Percentiles rank a stretch among this genome's conserved stretches.
Evolutionary conservation across 2,113 vertebrate species (phyloP).

Genomic region (Campylorhamphus procurvoides): DNA sequence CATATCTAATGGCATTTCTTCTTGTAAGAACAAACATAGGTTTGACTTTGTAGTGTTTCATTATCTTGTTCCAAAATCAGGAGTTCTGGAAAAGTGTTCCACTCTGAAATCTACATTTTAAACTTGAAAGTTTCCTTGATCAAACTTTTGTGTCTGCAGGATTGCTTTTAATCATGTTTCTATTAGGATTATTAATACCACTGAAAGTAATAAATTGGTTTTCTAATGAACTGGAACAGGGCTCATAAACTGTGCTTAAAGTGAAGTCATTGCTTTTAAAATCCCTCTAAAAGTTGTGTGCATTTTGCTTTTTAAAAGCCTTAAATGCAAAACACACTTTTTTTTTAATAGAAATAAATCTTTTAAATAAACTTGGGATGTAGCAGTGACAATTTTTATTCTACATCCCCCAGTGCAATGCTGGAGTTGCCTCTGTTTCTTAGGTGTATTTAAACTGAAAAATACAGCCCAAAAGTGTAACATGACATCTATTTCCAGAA

Average conservation of each 20-base stretch:
- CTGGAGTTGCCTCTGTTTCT: neutral
- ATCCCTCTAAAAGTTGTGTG: neutral
- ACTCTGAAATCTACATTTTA: slow-evolving; percentile 11
- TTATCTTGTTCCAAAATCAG: slow-evolving; percentile 30
- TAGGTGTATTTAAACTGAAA: neutral
- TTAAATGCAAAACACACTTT: neutral
- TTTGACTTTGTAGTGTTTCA: slow-evolving; percentile 51
- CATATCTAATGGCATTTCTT: slow-evolving; percentile 68
- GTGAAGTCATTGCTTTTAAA: slow-evolving; percentile 53
- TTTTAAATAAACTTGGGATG: neutral
- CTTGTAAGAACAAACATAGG: slow-evolving; percentile 52
- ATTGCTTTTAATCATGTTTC: slow-evolving; percentile 59
- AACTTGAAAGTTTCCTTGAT: slow-evolving; percentile 38
- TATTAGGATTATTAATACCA: slow-evolving; percentile 69
- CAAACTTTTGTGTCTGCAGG: slow-evolving; percentile 17
- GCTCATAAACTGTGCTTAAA: slow-evolving; percentile 73
- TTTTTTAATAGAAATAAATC: neutral
- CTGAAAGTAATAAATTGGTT: slow-evolving; percentile 48
- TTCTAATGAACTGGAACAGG: slow-evolving; percentile 55
- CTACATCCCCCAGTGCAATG: neutral
- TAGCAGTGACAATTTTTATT: neutral
- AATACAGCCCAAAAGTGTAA: neutral
- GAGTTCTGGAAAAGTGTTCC: neutral
- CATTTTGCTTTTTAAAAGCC: neutral
- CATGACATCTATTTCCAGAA: neutral